Conservation (phyloP, 2,113 vertebrate genomes). For the Elachura formosa region DNA sequence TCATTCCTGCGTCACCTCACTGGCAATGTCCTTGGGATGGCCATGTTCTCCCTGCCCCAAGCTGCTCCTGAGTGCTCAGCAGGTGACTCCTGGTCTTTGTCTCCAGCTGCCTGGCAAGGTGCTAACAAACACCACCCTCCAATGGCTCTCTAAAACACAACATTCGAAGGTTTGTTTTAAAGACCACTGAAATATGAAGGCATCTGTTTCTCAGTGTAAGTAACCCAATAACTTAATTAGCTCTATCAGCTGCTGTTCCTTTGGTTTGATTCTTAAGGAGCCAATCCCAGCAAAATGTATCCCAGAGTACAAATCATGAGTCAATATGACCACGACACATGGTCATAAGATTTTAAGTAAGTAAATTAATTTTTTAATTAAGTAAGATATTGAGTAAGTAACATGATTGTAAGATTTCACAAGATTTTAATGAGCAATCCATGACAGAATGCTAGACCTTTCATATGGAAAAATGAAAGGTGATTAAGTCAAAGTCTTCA, state of each 20-base stretch:
- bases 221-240: background rate
- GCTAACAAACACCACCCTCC: background rate
- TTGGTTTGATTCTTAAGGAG: background rate
- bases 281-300: background rate
- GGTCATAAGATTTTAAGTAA: background rate
- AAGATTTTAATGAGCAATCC: background rate
- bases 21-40: background rate
- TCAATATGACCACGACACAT: fast-evolving
- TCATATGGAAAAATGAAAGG: background rate
- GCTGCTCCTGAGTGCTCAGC: background rate
- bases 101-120: background rate
- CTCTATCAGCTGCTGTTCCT: background rate
- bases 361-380: too few species aligned
- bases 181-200: background rate
- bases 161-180: background rate
- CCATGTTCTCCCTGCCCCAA: background rate
- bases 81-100: background rate
- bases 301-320: background rate
- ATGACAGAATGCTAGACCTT: background rate
- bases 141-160: background rate
- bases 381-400: background rate
- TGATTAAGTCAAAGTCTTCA: background rate
- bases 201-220: background rate
- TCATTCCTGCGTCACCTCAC: background rate
- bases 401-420: background rate